Conservation (phyloP, 2,888 invertebrate genomes). For the Stomorhina lunata region DNA sequence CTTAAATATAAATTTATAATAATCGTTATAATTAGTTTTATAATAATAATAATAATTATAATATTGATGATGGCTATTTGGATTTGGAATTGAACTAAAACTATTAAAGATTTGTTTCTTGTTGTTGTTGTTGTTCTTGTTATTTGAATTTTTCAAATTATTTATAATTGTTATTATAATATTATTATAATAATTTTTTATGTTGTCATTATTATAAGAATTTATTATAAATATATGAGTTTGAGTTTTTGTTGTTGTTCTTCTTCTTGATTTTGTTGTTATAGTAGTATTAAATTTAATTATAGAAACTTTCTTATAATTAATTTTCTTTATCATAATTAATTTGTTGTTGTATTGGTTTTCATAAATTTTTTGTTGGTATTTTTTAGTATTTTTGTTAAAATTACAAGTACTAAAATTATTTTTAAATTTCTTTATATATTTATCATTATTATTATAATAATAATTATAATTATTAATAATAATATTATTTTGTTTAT, state of each 20-base stretch:
- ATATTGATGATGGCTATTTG: slow-evolving; percentile 1
- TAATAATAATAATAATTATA: slow-evolving; percentile 14
- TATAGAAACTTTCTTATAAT: slow-evolving; percentile 54
- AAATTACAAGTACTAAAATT: slow-evolving; percentile 65
- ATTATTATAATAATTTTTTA: slow-evolving; percentile 22
- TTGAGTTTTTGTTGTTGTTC: slow-evolving; percentile 37
- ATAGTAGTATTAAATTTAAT: slow-evolving; percentile 49
- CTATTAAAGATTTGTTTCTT: slow-evolving; percentile 33
- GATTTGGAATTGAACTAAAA: slow-evolving; percentile 12
- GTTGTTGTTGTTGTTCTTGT: slow-evolving; percentile 33
- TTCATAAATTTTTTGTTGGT: slow-evolving; percentile 3
- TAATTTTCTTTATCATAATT: slow-evolving; percentile 44
- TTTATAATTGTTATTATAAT: slow-evolving; percentile 51
- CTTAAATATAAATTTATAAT: slow-evolving; percentile 24
- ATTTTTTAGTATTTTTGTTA: slow-evolving; percentile 45
- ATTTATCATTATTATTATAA: slow-evolving; percentile 36
- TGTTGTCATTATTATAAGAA: slow-evolving; percentile 8
- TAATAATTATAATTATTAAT: slow-evolving; percentile 57
- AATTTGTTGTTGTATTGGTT: background rate
- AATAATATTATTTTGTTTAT: slow-evolving; percentile 64
- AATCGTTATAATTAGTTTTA: slow-evolving; percentile 11
- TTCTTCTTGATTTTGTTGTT: too few relatives aligned
- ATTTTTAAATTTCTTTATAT: slow-evolving; percentile 58
- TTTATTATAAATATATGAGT: slow-evolving; percentile 46
- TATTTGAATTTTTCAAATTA: slow-evolving; percentile 29